phyloP scores from a whole-genome alignment of 2,888 invertebrate genomes.

The Epistrophe eligans region DNA sequence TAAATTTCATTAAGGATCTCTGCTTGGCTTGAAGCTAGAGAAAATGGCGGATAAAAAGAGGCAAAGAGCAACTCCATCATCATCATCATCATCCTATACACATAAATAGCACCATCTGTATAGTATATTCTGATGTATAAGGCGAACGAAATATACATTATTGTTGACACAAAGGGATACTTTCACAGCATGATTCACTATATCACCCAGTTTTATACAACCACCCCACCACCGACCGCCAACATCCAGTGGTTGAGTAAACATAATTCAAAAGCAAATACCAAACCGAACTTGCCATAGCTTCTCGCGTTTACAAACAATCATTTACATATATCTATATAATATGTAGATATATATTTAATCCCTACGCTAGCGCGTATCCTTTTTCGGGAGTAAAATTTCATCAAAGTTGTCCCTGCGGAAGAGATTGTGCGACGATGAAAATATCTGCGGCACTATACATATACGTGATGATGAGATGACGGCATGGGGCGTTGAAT shows the following conservation, averaged over 20 bases:
- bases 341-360: background rate
- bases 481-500: constrained; percentile 27
- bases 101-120: constrained; percentile 19
- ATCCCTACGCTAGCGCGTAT: background rate
- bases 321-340: constrained; percentile 4
- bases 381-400: constrained; percentile 32
- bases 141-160: background rate
- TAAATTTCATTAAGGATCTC: constrained; percentile 39
- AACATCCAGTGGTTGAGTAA: constrained; percentile 40
- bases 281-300: constrained; percentile 32
- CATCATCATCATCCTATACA: too few relatives aligned
- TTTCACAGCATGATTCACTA: constrained; percentile 20
- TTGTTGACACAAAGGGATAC: constrained; percentile 51
- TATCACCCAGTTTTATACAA: background rate
- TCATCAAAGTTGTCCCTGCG: constrained; percentile 41
- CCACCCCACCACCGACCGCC: background rate
- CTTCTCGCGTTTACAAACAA: constrained; percentile 21
- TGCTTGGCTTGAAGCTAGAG: background rate
- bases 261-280: constrained; percentile 54
- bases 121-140: background rate
- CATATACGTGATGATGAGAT: too few relatives aligned
- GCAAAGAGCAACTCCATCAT: background rate
- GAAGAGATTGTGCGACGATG: constrained; percentile 29
- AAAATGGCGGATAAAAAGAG: constrained; percentile 3
- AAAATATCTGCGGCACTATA: constrained; percentile 32